phyloP scores from a whole-genome alignment of 1,140 invertebrate genomes.

The Drosophila ironensis region DNA sequence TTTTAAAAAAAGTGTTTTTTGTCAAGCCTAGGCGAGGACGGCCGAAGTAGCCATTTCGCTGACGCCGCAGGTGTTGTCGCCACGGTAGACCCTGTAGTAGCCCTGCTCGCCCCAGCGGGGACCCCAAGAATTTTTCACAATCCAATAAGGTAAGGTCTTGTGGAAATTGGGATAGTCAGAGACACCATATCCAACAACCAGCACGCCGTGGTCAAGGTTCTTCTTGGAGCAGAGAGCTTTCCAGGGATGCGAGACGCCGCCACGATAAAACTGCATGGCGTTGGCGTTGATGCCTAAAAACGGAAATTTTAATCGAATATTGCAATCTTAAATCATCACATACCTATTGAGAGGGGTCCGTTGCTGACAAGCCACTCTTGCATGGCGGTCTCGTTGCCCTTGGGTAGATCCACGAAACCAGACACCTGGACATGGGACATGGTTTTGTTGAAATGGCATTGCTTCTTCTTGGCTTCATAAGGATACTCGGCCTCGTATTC shows the following conservation, averaged over 20 bases:
- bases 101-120: conserved; percentile 91
- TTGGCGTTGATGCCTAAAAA: conserved; percentile 93
- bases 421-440: conserved; percentile 89
- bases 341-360: conserved; percentile 97
- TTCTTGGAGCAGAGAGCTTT: conserved; percentile 92
- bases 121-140: conserved; percentile 97
- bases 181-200: conserved; percentile 95
- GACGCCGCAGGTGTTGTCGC: conserved; percentile 96
- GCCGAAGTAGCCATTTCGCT: conserved; percentile 96
- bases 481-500: conserved; percentile 96
- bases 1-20: conserved; percentile 17
- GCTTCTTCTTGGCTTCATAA: conserved; percentile 91
- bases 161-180: conserved; percentile 91
- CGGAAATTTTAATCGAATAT: background rate
- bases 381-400: conserved; percentile 93
- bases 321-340: background rate
- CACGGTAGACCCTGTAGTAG: conserved; percentile 97
- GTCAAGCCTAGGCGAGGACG: conserved; percentile 82
- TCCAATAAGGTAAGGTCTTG: conserved; percentile 94
- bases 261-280: conserved; percentile 98
- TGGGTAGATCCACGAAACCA: conserved; percentile 93
- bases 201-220: conserved; percentile 94
- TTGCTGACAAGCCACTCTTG: conserved; percentile 95
- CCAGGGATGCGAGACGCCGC: conserved; percentile 97
- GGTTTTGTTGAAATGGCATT: conserved; percentile 89